Percentiles rank a stretch among this genome's conserved stretches.
phyloP scores from a whole-genome alignment of 2,888 invertebrate species.

The Parelbella ahira region DNA sequence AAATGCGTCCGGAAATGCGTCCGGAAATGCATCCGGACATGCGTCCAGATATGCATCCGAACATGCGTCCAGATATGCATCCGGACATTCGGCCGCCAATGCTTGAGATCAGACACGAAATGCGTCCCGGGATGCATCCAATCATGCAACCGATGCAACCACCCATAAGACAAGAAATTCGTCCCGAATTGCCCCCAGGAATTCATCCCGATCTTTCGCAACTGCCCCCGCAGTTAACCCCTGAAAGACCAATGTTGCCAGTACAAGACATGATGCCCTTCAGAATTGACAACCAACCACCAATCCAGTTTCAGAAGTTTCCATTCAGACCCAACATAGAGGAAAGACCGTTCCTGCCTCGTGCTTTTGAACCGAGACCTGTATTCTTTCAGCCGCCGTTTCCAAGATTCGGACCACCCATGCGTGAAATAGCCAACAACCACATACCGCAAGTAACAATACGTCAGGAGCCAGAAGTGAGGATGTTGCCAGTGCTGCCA shows the following conservation, averaged over 20 bases:
- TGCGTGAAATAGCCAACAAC: slow-evolving; percentile 49
- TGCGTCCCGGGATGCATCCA: too few relatives aligned
- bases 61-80: slow-evolving; percentile 30
- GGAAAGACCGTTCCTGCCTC: slow-evolving; percentile 34
- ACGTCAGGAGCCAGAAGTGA: slow-evolving; percentile 61
- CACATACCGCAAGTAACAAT: slow-evolving; percentile 59
- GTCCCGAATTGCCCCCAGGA: slow-evolving; percentile 16
- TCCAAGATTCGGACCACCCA: slow-evolving; percentile 43
- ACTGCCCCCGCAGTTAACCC: slow-evolving; percentile 41
- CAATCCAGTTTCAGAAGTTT: slow-evolving; percentile 40
- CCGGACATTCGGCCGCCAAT: too few relatives aligned
- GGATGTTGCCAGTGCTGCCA: slow-evolving; percentile 63
- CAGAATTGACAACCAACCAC: slow-evolving; percentile 28
- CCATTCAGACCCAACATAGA: slow-evolving; percentile 37
- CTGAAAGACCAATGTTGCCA: too few relatives aligned
- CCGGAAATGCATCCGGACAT: too few relatives aligned
- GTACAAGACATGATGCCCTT: too few relatives aligned
- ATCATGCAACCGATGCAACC: too few relatives aligned
- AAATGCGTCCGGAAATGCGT: too few relatives aligned
- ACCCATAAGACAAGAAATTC: background rate
- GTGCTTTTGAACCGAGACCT: slow-evolving; percentile 35
- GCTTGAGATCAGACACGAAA: too few relatives aligned
- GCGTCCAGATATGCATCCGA: slow-evolving; percentile 31
- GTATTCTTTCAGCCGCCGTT: slow-evolving; percentile 43
- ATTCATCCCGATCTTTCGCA: slow-evolving; percentile 12